These are phyloP conservation scores for Synergus umbraculus DNA, from an alignment of 2,888 invertebrate genomes.

Conservation along the genomic window DNA sequence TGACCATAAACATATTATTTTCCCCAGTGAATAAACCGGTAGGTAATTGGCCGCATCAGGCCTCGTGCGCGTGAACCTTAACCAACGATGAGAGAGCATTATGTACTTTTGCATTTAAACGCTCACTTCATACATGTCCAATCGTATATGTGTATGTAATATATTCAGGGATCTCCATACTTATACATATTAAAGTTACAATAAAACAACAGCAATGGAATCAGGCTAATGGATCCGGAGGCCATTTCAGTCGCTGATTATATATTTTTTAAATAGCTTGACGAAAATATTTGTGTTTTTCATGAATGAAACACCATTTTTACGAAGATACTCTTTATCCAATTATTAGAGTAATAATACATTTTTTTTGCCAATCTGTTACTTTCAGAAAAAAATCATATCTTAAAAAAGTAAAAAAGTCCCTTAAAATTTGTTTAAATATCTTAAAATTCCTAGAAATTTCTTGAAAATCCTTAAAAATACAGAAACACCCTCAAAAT, in stretches of 20 bases:
- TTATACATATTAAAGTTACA: background rate
- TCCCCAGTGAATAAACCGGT: slow-evolving; percentile 7
- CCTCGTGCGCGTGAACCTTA: background rate
- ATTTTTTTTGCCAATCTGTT: background rate
- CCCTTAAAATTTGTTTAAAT: too few relatives aligned
- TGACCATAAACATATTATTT: slow-evolving; percentile 7
- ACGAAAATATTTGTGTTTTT: background rate
- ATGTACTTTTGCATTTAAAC: slow-evolving; percentile 7
- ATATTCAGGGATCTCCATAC: too few relatives aligned
- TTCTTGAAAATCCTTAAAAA: too few relatives aligned
- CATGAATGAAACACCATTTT: background rate
- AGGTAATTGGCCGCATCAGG: slow-evolving; percentile 4
- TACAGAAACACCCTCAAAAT: too few relatives aligned
- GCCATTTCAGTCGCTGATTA: background rate
- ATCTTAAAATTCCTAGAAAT: too few relatives aligned
- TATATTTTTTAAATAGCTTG: background rate
- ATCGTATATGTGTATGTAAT: background rate
- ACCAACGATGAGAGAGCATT: background rate
- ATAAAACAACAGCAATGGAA: background rate
- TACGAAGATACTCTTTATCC: background rate
- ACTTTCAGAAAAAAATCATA: too few relatives aligned
- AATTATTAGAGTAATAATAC: background rate
- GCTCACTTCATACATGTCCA: background rate
- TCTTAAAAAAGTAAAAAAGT: too few relatives aligned
- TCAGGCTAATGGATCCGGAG: slow-evolving; percentile 7